Percentiles rank a stretch among this genome's conserved stretches.
phyloP scores from a whole-genome alignment of 2,797 vertebrate species.

The Natrix natrix region DNA sequence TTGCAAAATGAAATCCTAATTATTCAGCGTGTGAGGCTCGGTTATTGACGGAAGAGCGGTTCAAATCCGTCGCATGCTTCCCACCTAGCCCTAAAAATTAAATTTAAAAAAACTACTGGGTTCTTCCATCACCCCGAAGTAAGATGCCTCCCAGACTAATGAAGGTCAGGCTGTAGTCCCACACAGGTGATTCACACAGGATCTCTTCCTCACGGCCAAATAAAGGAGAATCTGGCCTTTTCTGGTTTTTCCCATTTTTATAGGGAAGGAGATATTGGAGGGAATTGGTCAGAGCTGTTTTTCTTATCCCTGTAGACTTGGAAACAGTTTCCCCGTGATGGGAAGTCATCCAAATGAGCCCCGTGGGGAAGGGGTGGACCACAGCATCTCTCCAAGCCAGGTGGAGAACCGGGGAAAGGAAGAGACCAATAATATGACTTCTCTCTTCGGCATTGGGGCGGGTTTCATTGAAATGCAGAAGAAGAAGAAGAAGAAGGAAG shows the following conservation, averaged over 20 bases:
- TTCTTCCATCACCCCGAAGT: background rate
- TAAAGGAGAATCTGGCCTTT: background rate
- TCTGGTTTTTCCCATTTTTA: background rate
- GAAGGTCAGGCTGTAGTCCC: background rate
- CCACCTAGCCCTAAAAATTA: background rate
- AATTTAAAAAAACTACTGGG: background rate
- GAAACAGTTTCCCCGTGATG: slow-evolving; percentile 17
- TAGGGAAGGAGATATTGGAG: background rate
- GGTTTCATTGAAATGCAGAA: slow-evolving; percentile 73
- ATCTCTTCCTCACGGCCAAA: slow-evolving; percentile 27
- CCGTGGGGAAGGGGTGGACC: slow-evolving; percentile 38
- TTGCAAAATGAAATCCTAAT: background rate
- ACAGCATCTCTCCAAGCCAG: slow-evolving; percentile 30
- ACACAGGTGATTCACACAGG: background rate
- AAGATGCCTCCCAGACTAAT: background rate
- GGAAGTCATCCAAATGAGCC: slow-evolving; percentile 27
- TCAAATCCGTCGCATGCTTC: background rate
- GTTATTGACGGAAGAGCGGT: background rate
- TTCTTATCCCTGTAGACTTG: slow-evolving; percentile 17
- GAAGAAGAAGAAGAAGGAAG: slow-evolving; percentile 68
- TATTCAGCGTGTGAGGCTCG: background rate
- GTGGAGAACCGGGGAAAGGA: slow-evolving; percentile 24
- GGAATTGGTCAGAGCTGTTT: slow-evolving; percentile 8
- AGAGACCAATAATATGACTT: slow-evolving; percentile 44
- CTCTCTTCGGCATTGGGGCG: slow-evolving; percentile 67